Percentiles rank a stretch among this genome's conserved stretches.
Evolutionary conservation across 2,888 invertebrate genomes (phyloP).

Genomic region (Operophtera brumata): DNA sequence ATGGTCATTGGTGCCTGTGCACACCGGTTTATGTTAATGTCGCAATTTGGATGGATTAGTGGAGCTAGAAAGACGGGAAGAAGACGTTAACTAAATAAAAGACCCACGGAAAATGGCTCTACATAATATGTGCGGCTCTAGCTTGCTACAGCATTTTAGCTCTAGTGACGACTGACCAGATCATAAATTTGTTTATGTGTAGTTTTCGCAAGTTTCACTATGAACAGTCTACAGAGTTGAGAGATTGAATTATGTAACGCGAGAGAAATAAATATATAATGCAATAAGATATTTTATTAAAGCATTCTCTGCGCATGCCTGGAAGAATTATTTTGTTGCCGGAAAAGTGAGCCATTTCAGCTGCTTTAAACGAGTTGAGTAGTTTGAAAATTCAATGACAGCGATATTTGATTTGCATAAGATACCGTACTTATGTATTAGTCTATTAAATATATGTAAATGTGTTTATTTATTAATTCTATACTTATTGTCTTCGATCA

Average conservation of each 20-base stretch:
- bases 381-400: slow-evolving; percentile 30
- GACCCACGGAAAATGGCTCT: neutral
- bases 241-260: slow-evolving; percentile 9
- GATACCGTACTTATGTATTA: slow-evolving; percentile 13
- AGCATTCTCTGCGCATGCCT: slow-evolving; percentile 38
- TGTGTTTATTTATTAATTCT: too few relatives aligned
- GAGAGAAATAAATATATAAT: slow-evolving; percentile 35
- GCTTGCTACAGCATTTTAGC: too few relatives aligned
- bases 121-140: neutral
- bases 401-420: slow-evolving; percentile 31
- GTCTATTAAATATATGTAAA: too few relatives aligned
- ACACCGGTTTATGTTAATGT: slow-evolving; percentile 42
- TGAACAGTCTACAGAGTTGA: neutral
- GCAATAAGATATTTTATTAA: slow-evolving; percentile 48
- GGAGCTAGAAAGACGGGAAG: slow-evolving; percentile 18
- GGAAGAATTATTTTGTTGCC: slow-evolving; percentile 46
- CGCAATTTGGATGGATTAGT: slow-evolving; percentile 26
- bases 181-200: too few relatives aligned
- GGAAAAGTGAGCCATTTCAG: slow-evolving; percentile 35
- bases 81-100: slow-evolving; percentile 1
- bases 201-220: too few relatives aligned
- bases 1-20: slow-evolving; percentile 43
- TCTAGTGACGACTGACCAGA: too few relatives aligned
- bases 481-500: too few relatives aligned
- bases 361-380: slow-evolving; percentile 42